Percentiles rank a stretch among this genome's conserved stretches.
Evolutionary conservation across 2,888 invertebrate genomes (phyloP).

Genomic region (Taphrorychus bicolor): DNA sequence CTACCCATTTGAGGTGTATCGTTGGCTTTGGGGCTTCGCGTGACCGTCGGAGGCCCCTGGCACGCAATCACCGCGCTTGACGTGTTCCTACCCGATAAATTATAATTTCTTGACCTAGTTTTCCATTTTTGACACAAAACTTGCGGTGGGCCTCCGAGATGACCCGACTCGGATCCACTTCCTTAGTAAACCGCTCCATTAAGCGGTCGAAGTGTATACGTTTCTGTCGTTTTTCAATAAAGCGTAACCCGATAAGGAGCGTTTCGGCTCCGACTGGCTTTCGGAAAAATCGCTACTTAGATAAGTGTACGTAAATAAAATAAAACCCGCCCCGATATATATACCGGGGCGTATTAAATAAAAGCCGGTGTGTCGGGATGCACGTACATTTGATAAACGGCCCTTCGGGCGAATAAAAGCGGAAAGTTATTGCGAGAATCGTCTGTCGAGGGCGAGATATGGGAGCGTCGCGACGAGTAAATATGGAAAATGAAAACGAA

Average conservation of each 20-base stretch:
- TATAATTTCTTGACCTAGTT: neutral
- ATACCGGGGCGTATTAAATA: constrained; percentile 26
- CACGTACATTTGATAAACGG: constrained; percentile 23
- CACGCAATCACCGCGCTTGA: constrained; percentile 3
- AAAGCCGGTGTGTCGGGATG: constrained; percentile 23
- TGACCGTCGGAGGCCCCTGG: neutral
- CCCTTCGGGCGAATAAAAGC: constrained; percentile 11
- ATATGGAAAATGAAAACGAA: constrained; percentile 12
- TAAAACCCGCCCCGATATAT: constrained; percentile 15
- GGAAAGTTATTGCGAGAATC: constrained; percentile 13
- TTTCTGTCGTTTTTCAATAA: neutral
- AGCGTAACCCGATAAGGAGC: neutral
- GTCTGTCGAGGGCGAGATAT: constrained; percentile 11
- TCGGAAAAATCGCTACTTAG: constrained; percentile 31
- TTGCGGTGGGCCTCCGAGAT: neutral
- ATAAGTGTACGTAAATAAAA: constrained; percentile 34
- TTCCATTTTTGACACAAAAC: neutral
- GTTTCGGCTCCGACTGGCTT: constrained; percentile 19
- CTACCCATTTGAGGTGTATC: constrained; percentile 6
- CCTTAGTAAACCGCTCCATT: neutral
- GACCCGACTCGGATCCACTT: neutral
- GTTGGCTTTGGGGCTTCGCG: constrained; percentile 1
- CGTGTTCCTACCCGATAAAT: neutral
- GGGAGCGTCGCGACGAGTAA: constrained; percentile 9
- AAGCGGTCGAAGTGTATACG: neutral